Evolutionary conservation across 2,113 vertebrate species (phyloP).

Genomic region (Crotalus horridus): DNA sequence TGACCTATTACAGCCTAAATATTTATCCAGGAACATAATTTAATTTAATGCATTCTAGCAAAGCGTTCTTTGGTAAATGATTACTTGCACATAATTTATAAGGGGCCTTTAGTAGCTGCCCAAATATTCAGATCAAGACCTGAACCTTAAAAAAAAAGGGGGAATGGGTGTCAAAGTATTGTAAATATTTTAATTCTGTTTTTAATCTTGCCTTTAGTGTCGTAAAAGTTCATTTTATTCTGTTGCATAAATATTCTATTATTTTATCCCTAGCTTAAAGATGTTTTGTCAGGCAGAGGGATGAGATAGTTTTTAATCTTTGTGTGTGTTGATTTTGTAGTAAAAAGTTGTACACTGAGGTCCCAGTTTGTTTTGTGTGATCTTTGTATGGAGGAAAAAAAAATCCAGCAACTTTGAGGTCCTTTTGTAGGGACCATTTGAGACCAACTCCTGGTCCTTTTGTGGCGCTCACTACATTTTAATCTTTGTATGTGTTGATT

Average conservation of each 20-base stretch:
- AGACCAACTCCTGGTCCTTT: too few species aligned
- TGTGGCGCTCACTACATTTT: background rate
- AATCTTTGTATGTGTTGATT: background rate
- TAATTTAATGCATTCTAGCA: background rate
- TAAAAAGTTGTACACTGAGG: background rate
- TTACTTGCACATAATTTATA: background rate
- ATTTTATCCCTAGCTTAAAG: background rate
- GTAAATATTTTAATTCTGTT: background rate
- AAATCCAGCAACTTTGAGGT: background rate
- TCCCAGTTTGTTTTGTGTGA: background rate
- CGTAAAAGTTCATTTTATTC: background rate
- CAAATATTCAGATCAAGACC: too few species aligned
- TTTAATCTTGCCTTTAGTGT: background rate
- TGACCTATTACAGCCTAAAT: background rate
- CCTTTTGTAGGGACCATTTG: background rate
- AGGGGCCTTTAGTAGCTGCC: background rate
- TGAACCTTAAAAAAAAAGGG: background rate
- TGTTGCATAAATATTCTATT: background rate
- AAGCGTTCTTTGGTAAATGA: background rate
- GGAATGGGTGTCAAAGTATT: background rate
- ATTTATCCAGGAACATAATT: background rate
- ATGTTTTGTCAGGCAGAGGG: background rate
- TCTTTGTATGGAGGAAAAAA: background rate
- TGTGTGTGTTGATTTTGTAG: background rate
- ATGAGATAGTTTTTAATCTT: background rate